phyloP scores from a whole-genome alignment of 2,888 invertebrate genomes.

The Petrophora chlorosata region DNA sequence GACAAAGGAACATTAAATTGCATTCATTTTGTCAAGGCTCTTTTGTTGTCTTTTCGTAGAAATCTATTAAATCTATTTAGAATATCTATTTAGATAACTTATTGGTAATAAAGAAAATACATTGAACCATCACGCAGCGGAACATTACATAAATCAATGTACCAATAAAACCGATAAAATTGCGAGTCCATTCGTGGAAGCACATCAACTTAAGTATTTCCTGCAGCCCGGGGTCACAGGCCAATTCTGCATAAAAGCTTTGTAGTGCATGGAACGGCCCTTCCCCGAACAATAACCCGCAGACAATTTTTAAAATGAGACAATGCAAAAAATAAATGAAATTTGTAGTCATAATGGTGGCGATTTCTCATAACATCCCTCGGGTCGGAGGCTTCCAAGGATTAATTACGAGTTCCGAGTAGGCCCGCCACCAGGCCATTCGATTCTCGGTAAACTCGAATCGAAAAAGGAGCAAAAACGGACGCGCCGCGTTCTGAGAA shows the following conservation, averaged over 20 bases:
- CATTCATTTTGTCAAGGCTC: too few relatives aligned
- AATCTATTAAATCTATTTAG: too few relatives aligned
- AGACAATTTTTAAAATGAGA: constrained; percentile 70
- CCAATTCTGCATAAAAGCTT: constrained; percentile 55
- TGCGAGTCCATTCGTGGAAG: constrained; percentile 45
- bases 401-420: constrained; percentile 83
- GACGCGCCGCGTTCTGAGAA: constrained; percentile 75
- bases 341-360: constrained; percentile 68
- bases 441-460: constrained; percentile 80
- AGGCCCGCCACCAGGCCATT: constrained; percentile 81
- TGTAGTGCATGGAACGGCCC: constrained; percentile 47
- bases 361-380: constrained; percentile 81
- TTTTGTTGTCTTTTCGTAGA: too few relatives aligned
- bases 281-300: constrained; percentile 69
- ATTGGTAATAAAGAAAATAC: constrained; percentile 12
- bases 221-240: constrained; percentile 58
- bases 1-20: constrained; percentile 5
- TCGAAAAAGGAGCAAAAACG: constrained; percentile 83
- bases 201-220: constrained; percentile 43
- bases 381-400: constrained; percentile 80
- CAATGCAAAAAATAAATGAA: constrained; percentile 71
- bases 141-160: neutral
- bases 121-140: constrained; percentile 1
- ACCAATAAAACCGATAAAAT: constrained; percentile 32
- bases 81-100: too few relatives aligned